These are phyloP conservation scores for Periophthalmus magnuspinnatus DNA, from an alignment of 2,797 vertebrate genomes.

Conservation along the genomic window DNA sequence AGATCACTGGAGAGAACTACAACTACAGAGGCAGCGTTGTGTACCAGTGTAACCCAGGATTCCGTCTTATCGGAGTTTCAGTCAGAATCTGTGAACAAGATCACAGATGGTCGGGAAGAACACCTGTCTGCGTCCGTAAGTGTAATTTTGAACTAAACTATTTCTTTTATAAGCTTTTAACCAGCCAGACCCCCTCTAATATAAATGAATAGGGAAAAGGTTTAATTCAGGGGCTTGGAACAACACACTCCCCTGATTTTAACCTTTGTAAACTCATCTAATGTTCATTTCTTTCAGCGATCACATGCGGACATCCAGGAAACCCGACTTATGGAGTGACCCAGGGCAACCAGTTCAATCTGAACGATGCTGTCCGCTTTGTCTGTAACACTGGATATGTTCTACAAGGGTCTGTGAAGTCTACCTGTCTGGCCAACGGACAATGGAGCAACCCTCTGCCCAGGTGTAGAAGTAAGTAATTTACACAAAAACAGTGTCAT, in stretches of 20 bases:
- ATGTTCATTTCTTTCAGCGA: slow-evolving; percentile 75
- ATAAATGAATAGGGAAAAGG: too few species aligned
- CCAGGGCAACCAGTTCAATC: slow-evolving; percentile 93
- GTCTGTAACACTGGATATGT: slow-evolving; percentile 88
- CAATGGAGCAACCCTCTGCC: slow-evolving; percentile 93
- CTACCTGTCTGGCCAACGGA: slow-evolving; percentile 89
- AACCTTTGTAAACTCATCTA: background rate
- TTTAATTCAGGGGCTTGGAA: too few species aligned
- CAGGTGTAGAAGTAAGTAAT: slow-evolving; percentile 88
- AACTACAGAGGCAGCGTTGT: slow-evolving; percentile 96
- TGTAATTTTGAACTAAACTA: slow-evolving; percentile 40
- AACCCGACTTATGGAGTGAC: slow-evolving; percentile 91
- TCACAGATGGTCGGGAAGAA: slow-evolving; percentile 93
- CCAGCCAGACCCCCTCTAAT: too few species aligned
- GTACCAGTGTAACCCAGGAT: slow-evolving; percentile 94
- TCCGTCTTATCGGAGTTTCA: slow-evolving; percentile 94
- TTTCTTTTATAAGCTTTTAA: background rate
- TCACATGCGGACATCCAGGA: slow-evolving; percentile 96
- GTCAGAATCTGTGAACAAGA: slow-evolving; percentile 98
- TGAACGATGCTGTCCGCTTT: slow-evolving; percentile 91
- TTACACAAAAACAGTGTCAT: background rate
- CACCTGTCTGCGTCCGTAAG: slow-evolving; percentile 98
- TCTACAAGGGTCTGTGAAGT: slow-evolving; percentile 84
- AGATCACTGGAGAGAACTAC: slow-evolving; percentile 95
- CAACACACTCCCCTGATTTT: background rate